phyloP scores from a whole-genome alignment of 1,140 invertebrate species.

The Harpegnathos saltator region DNA sequence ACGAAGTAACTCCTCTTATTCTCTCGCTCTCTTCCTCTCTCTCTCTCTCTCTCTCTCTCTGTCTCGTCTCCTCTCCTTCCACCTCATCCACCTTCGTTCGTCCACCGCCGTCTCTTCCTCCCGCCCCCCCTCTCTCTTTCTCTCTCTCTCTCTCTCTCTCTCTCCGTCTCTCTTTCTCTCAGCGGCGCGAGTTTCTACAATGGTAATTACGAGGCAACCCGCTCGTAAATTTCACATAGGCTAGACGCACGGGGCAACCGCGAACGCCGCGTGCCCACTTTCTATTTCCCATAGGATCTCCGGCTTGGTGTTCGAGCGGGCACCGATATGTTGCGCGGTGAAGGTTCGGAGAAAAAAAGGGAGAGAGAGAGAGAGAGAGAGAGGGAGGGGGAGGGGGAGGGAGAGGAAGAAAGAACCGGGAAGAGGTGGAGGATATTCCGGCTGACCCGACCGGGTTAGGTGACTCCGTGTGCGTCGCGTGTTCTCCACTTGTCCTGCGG shows the following conservation, averaged over 20 bases:
- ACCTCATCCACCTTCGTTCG: background rate
- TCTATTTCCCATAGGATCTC: conserved; percentile 77
- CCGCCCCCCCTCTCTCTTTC: background rate
- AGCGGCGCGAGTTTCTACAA: conserved; percentile 73
- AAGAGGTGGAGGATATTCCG: conserved; percentile 37
- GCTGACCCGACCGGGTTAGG: conserved; percentile 55
- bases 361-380: too few species aligned
- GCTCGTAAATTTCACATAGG: conserved; percentile 76
- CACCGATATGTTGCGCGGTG: conserved; percentile 32
- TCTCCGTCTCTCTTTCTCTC: background rate
- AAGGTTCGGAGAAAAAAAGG: background rate
- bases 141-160: background rate
- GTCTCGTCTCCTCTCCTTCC: too few species aligned
- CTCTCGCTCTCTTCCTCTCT: background rate
- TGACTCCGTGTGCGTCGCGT: conserved; percentile 42
- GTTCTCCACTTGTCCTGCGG: conserved; percentile 66
- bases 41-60: background rate
- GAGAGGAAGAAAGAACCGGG: too few species aligned
- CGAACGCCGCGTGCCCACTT: conserved; percentile 70
- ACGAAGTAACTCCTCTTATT: conserved; percentile 20
- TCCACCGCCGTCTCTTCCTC: background rate
- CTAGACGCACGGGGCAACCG: conserved; percentile 56
- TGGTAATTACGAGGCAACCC: conserved; percentile 78
- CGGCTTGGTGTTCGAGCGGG: background rate
- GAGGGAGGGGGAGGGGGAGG: too few species aligned